Conservation (phyloP, 2,888 invertebrate species). For the Tenodera sinensis region DNA sequence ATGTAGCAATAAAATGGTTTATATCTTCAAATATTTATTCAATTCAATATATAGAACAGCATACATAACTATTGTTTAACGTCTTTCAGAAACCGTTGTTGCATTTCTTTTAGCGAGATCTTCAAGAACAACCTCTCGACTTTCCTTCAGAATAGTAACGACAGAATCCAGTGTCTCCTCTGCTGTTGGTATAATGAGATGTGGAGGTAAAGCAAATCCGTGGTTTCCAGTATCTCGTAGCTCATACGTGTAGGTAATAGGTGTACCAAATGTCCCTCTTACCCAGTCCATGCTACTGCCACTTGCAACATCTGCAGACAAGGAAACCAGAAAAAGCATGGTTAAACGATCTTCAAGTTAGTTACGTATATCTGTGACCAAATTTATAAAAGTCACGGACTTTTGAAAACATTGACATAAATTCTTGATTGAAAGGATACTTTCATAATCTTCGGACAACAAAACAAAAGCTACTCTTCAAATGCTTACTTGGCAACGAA, state of each 20-base stretch:
- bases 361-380: no score
- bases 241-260: constrained; percentile 66
- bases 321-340: not conserved
- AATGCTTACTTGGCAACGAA: no score
- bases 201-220: constrained; percentile 65
- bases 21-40: no score
- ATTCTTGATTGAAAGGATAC: no score
- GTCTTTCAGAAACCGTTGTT: not conserved
- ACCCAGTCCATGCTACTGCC: constrained; percentile 75
- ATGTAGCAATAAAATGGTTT: no score
- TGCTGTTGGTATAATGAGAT: constrained; percentile 61
- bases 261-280: constrained; percentile 61
- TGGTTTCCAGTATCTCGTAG: constrained; percentile 61
- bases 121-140: not conserved
- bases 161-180: constrained; percentile 57
- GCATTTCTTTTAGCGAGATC: not conserved
- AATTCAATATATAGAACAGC: no score
- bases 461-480: no score
- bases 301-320: constrained; percentile 56
- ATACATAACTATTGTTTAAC: no score
- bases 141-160: constrained; percentile 40
- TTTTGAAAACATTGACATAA: no score
- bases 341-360: no score
- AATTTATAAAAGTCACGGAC: no score
- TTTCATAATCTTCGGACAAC: no score